Base-by-base conservation (phyloP, 2,888 invertebrate genomes). In the Habroteleia sp. region DNA sequence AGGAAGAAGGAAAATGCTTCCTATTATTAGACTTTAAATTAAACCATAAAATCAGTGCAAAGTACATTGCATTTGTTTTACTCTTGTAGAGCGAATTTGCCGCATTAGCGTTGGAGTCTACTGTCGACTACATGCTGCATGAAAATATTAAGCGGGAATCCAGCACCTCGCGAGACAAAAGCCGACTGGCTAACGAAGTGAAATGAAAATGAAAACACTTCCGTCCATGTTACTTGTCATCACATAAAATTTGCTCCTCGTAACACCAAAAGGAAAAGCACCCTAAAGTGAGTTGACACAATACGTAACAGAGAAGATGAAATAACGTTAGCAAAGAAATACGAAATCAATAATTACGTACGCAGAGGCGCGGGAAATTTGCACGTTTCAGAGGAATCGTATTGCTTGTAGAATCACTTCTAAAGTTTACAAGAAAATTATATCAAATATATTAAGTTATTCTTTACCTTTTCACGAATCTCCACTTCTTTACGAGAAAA, bases 191-290 rank as follows among this genome's bases (percentile, higher is more conserved):
- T 74, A 68, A 74, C 62, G 74, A 74, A 68, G 68, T 68, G 62
- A 68, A 68, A 68, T 74, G 66, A 74, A 74, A 74, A 68, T 62
- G 66, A 62, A 74, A 74, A 74, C 68, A 74, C 65, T 73, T 72
- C 52, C 54, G 60, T 66, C 66, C 66, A 33, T 74, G 73, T 66
- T 66, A 62, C 60, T 60, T 66, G 73, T 66, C 73, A 74, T 60
- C 60, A 10, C 25, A 17, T 33, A 37, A 66, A 65, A 73, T 65
- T 58, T 46, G 44, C 41, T 41, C 14, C 11, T 29, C 46, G 60
- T 25, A 31, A 48, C 11, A 27, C 23, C 56, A 42, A 56, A 63
- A 48, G 42, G 48, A 65, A 58, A 39, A 31, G 27, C 39, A 35
- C 54, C 46, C 31, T 33, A 52, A 62, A 60, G 54, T 29, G 31